Base-by-base conservation (phyloP, 1,140 invertebrate species). In the Procambarus virginalis region DNA sequence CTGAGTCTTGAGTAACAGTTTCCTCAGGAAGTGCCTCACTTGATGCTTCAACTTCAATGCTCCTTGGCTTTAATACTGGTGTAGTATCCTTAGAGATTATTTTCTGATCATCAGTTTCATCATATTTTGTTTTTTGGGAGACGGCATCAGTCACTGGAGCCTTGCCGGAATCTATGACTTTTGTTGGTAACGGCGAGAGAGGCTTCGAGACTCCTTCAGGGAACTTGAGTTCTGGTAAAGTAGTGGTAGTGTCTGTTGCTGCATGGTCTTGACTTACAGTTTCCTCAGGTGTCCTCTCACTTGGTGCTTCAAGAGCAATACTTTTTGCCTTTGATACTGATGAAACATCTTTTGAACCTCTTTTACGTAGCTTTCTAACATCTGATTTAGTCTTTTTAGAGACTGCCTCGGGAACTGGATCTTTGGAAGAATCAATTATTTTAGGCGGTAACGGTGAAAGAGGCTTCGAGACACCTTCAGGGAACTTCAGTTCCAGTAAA, bases 191-290 rank as follows among this genome's bases (percentile, higher is more conserved):
- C 9, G 22, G 84, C 5, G 84, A 85, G 5, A 85, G 70, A 12
- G 84, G 84, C 51, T 85, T 48, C 17, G 55, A 77, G 73, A 85
- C 34, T 17, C 58, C 80, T 48, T 82, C 80, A 46, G 80, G 80
- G n/a, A 55, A 82, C 34, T 22, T 64, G 12, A 82, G 60, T 34
- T 64, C 60, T 17, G 14, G 58, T 22, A 34, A 73, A 10, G 68
- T 34, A 20, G n/a, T 34, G 6, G 6, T 10, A 6, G 20, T 34
- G 34, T 17, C 20, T 4, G 10, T 17, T 20, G 10, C 17, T 68
- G 12, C 34, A 1, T 0, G 34, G 51, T 55, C 51, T 55, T 55
- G 8, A 55, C 8, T 55, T 55, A 55, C 51, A 55, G 12, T 1
- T 55, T 55, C 51, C 51, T 55, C 51, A 55, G 51, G 51, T 5